Evolutionary conservation across 2,888 invertebrate genomes (phyloP), one percentile per base, ranked within the genome.

Genomic region (Cerceris rybyensis): DNA sequence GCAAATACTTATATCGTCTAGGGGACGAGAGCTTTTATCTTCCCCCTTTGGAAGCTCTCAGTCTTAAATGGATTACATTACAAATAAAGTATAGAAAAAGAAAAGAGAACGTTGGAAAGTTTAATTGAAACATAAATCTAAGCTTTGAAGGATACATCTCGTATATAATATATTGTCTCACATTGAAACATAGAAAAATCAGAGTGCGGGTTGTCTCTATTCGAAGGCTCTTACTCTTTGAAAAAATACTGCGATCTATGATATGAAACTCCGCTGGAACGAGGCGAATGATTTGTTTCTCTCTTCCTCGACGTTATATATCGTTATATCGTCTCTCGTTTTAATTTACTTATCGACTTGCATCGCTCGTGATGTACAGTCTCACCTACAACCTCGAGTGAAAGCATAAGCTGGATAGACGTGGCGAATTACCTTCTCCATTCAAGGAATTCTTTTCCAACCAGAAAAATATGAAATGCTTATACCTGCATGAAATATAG

Each of bases 181-280:
- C 68, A 75, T 71, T 72, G 68, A 77, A 78, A 83, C 70, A 68
- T 75, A 76, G 75, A 76, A 82, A 78, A 82, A 78, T 80, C 58
- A 76, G 69, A 74, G 46, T 65, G 57, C 57, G 75, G 76, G 39
- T 69, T 64, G 60, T 75, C 58, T 61, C 57, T 79, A 70, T 68
- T 28, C 57, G 63, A 78, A 75, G 78, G 68, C 65, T 80, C 57
- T 41, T 69, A 79, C 75, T 85, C 75, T 73, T 86, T 89, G 87
- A 85, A 88, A 88, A 89, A 89, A 89, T 89, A 89, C 75, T 81
- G 81, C 84, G 73, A 80, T 86, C 78, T 85, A 75, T 86, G 83
- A 78, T 87, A 83, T 82, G 84, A 83, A 80, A 81, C 78, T 83
- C 58, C 64, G 57, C 28, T 76, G 73, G 72, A 80, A 75, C 57